Conservation (phyloP, 2,113 vertebrate species). For the Ancistrus triradiatus region DNA sequence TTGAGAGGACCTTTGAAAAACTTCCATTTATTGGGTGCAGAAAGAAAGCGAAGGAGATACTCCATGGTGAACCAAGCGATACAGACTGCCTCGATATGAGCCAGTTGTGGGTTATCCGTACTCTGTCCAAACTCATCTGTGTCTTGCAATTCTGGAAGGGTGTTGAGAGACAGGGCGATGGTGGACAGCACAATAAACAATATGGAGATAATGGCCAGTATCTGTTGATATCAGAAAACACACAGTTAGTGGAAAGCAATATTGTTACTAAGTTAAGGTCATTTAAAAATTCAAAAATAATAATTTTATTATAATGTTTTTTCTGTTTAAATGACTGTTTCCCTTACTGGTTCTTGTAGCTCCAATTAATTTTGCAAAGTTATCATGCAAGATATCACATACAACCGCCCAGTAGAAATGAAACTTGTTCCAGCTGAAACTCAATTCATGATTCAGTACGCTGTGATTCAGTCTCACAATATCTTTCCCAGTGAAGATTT, state of each 20-base stretch:
- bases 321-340: too few species aligned
- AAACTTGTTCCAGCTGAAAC: too few species aligned
- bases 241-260: background rate
- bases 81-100: constrained; percentile 95
- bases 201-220: constrained; percentile 98
- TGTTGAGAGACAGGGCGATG: constrained; percentile 97
- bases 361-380: too few species aligned
- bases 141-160: constrained; percentile 94
- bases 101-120: constrained; percentile 93
- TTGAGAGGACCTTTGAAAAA: constrained; percentile 98
- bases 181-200: constrained; percentile 98
- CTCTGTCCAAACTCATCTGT: constrained; percentile 88
- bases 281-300: too few species aligned
- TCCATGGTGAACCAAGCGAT: constrained; percentile 99
- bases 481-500: too few species aligned
- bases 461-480: too few species aligned
- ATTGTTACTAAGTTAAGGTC: too few species aligned
- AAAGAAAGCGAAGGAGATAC: constrained; percentile 93
- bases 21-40: constrained; percentile 98
- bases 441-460: too few species aligned
- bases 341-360: too few species aligned
- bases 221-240: constrained; percentile 74
- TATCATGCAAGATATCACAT: too few species aligned
- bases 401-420: too few species aligned
- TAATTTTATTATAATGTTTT: too few species aligned